phyloP scores from a whole-genome alignment of 2,113 vertebrate genomes.

The Gnathonemus echidnorhynchus region DNA sequence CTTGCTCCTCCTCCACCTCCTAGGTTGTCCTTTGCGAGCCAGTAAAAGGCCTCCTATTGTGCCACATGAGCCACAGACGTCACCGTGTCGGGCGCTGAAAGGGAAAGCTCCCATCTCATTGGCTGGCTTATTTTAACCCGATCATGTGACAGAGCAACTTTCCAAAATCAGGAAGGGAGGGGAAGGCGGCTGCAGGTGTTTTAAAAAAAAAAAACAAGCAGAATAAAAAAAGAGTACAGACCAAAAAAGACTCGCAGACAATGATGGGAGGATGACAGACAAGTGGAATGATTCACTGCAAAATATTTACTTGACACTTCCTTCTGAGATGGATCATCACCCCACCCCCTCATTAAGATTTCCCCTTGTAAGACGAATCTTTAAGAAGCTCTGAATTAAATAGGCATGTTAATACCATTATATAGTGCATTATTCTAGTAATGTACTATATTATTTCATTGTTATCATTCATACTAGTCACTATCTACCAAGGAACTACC shows the following conservation, averaged over 20 bases:
- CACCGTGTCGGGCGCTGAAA: not conserved
- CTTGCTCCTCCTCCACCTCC: not conserved
- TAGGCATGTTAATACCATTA: not conserved
- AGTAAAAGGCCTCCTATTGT: not conserved
- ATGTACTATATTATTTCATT: too few relatives aligned
- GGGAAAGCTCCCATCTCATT: not conserved
- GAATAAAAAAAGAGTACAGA: not conserved
- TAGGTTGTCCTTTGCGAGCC: not conserved
- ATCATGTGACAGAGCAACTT: not conserved
- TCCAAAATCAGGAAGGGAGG: not conserved
- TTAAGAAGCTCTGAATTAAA: not conserved
- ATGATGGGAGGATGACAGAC: not conserved
- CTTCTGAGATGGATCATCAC: not conserved
- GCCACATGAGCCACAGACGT: not conserved
- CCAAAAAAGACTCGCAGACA: not conserved
- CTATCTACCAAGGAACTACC: too few relatives aligned
- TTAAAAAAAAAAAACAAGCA: not conserved
- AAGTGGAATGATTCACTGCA: not conserved
- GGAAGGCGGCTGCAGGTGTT: not conserved
- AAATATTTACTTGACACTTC: not conserved
- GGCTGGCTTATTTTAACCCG: not conserved
- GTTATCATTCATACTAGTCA: too few relatives aligned
- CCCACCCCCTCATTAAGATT: not conserved
- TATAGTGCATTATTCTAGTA: not conserved
- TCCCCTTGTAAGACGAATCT: not conserved